Conservation (phyloP, 2,797 vertebrate species). For the Spondyliosoma cantharus region DNA sequence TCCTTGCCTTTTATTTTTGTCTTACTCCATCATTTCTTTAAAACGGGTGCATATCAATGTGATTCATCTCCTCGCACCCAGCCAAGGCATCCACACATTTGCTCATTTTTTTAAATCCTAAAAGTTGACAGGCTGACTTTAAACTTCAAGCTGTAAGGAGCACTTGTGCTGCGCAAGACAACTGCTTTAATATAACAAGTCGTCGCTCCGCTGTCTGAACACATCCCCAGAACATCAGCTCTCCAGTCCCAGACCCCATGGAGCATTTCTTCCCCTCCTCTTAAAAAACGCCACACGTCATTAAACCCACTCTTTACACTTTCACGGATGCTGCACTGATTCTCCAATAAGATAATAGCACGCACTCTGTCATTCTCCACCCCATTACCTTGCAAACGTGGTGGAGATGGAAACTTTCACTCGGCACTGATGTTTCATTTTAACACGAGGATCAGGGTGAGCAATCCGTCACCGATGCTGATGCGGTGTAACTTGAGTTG, state of each 20-base stretch:
- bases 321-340: slow-evolving; percentile 68
- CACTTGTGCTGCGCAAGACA: slow-evolving; percentile 15
- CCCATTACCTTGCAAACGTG: slow-evolving; percentile 80
- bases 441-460: slow-evolving; percentile 72
- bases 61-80: slow-evolving; percentile 19
- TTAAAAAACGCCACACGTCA: slow-evolving; percentile 75
- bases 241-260: slow-evolving; percentile 28
- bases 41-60: slow-evolving; percentile 30
- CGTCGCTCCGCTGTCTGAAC: slow-evolving; percentile 37
- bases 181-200: slow-evolving; percentile 43
- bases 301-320: slow-evolving; percentile 74
- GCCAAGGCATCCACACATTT: neutral
- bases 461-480: slow-evolving; percentile 61
- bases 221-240: slow-evolving; percentile 44
- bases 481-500: slow-evolving; percentile 49
- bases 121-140: slow-evolving; percentile 21
- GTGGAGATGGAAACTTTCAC: slow-evolving; percentile 70
- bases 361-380: slow-evolving; percentile 78
- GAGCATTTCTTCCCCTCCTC: slow-evolving; percentile 53
- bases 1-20: slow-evolving; percentile 32
- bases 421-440: slow-evolving; percentile 74
- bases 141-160: slow-evolving; percentile 27
- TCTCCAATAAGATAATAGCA: slow-evolving; percentile 81
- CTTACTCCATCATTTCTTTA: slow-evolving; percentile 26
- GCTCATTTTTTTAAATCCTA: slow-evolving; percentile 6